phyloP scores from a whole-genome alignment of 2,888 invertebrate species.

The Patella pellucida region DNA sequence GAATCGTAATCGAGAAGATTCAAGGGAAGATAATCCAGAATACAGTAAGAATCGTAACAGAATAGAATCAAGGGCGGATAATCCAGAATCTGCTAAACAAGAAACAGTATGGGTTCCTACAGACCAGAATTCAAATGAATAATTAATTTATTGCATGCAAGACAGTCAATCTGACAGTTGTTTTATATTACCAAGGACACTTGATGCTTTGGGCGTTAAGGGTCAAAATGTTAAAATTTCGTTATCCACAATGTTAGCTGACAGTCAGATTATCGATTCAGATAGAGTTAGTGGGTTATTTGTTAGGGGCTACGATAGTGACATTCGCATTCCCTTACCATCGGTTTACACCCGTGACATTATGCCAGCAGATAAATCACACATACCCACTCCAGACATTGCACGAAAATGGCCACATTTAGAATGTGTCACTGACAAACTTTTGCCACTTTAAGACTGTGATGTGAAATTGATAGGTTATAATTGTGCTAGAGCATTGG shows the following conservation, averaged over 20 bases:
- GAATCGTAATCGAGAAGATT: neutral
- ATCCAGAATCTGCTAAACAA: too few relatives aligned
- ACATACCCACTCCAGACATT: slow-evolving; percentile 40
- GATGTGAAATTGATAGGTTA: slow-evolving; percentile 42
- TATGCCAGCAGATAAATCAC: slow-evolving; percentile 38
- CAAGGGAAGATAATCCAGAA: too few relatives aligned
- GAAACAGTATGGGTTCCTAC: too few relatives aligned
- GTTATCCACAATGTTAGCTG: neutral
- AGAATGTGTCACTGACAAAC: slow-evolving; percentile 26
- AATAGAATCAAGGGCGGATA: too few relatives aligned
- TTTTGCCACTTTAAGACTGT: slow-evolving; percentile 28
- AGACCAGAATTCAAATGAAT: slow-evolving; percentile 20
- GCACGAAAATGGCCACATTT: slow-evolving; percentile 39
- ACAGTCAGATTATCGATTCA: neutral
- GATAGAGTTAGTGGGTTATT: slow-evolving; percentile 18
- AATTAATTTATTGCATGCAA: slow-evolving; percentile 41
- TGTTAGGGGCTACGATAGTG: slow-evolving; percentile 30
- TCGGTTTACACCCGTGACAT: slow-evolving; percentile 31
- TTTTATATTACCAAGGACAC: slow-evolving; percentile 34
- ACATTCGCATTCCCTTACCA: slow-evolving; percentile 32
- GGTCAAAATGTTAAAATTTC: too few relatives aligned
- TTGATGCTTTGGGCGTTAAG: slow-evolving; percentile 21
- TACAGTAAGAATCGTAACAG: too few relatives aligned
- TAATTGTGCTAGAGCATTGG: slow-evolving; percentile 39
- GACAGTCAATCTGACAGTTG: slow-evolving; percentile 45